phyloP scores from a whole-genome alignment of 2,888 invertebrate genomes.

The Diabrotica balteata region DNA sequence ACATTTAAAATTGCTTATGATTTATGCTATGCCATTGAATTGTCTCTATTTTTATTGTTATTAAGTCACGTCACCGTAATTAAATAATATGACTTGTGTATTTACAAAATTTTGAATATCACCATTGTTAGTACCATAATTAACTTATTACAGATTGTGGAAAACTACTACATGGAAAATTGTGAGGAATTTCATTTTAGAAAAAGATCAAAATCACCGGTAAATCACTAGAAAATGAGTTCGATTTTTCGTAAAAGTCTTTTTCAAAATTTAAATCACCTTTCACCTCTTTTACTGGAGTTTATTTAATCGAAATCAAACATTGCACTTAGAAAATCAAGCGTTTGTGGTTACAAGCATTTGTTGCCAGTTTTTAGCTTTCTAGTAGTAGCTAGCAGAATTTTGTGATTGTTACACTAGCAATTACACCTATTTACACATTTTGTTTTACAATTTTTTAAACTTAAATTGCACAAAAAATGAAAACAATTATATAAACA shows the following conservation, averaged over 20 bases:
- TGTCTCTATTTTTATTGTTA: too few relatives aligned
- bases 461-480: too few relatives aligned
- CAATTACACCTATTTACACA: too few relatives aligned
- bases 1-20: too few relatives aligned
- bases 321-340: neutral
- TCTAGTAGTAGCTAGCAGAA: neutral
- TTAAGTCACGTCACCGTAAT: too few relatives aligned
- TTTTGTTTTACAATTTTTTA: too few relatives aligned
- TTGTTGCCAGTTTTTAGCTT: neutral
- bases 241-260: neutral
- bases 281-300: neutral
- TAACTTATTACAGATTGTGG: conserved; percentile 32
- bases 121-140: too few relatives aligned
- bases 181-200: conserved; percentile 32
- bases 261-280: neutral
- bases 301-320: neutral
- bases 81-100: too few relatives aligned
- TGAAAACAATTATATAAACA: too few relatives aligned
- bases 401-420: neutral
- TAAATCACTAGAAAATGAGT: conserved; percentile 11
- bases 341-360: neutral
- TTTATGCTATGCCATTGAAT: too few relatives aligned
- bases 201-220: conserved; percentile 12
- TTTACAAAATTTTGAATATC: too few relatives aligned
- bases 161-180: conserved; percentile 31